Conservation (phyloP, 2,797 vertebrate genomes). For the Rhynchonycteris naso region DNA sequence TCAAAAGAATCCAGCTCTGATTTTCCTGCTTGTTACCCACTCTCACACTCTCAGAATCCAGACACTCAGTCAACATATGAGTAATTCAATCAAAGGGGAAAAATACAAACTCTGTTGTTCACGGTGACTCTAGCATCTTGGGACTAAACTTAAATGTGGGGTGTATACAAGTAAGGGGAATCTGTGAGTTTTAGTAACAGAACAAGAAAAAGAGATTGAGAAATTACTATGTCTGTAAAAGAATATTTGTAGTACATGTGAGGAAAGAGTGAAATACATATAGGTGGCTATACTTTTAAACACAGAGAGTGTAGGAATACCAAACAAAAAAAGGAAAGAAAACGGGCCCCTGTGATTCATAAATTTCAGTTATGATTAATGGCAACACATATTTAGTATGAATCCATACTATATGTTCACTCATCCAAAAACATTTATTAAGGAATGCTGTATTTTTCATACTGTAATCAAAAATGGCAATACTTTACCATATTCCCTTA, state of each 20-base stretch:
- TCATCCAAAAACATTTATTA: conserved; percentile 41
- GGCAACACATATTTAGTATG: not conserved
- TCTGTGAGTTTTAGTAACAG: not conserved
- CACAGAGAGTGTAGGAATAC: conserved; percentile 6
- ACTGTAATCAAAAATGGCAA: conserved; percentile 40
- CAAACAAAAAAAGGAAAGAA: conserved; percentile 30
- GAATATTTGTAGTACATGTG: not conserved
- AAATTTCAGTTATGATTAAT: conserved; percentile 5
- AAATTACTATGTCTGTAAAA: not conserved
- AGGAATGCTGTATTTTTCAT: conserved; percentile 21
- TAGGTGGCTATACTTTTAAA: not conserved
- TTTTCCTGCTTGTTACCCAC: conserved; percentile 73
- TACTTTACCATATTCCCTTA: conserved; percentile 50
- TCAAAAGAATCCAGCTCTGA: conserved; percentile 70
- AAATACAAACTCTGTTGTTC: conserved; percentile 64
- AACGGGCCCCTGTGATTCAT: not conserved
- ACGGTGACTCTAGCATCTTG: conserved; percentile 58
- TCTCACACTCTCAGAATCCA: conserved; percentile 74
- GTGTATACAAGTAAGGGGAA: not conserved
- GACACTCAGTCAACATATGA: conserved; percentile 68
- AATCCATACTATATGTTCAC: not conserved
- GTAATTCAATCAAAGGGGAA: conserved; percentile 70
- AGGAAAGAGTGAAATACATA: not conserved
- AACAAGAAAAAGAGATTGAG: not conserved
- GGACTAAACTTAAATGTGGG: conserved; percentile 58